Conservation (phyloP, 2,113 vertebrate genomes). For the Garra rufa region DNA sequence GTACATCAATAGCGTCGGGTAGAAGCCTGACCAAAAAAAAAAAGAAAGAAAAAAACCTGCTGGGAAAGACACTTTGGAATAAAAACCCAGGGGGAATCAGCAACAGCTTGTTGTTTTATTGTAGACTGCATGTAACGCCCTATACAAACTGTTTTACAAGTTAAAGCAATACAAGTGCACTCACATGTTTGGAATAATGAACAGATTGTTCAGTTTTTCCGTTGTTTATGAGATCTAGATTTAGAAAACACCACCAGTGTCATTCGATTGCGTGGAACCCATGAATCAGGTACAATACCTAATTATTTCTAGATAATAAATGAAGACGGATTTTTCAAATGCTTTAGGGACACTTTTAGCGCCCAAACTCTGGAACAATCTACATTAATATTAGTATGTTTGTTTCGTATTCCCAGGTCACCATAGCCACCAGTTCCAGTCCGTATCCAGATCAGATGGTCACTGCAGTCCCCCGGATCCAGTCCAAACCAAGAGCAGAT, state of each 20-base stretch:
- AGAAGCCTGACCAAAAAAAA: slow-evolving; percentile 20
- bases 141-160: background rate
- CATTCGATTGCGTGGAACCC: background rate
- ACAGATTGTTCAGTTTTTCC: background rate
- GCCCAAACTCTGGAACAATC: too few species aligned
- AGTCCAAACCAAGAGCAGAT: too few species aligned
- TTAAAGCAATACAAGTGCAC: background rate
- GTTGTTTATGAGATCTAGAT: background rate
- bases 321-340: slow-evolving; percentile 9
- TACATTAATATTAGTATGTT: too few species aligned
- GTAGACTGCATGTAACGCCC: background rate
- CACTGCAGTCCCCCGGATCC: too few species aligned
- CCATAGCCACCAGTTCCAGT: too few species aligned
- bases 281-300: background rate
- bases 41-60: slow-evolving; percentile 44
- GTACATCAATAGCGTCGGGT: slow-evolving; percentile 46
- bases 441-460: too few species aligned
- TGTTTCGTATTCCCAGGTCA: too few species aligned
- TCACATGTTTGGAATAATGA: background rate
- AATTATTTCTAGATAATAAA: slow-evolving; percentile 2
- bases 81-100: slow-evolving; percentile 45
- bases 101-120: slow-evolving; percentile 33
- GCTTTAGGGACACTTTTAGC: slow-evolving; percentile 11
- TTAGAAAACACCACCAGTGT: background rate
- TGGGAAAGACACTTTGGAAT: slow-evolving; percentile 55